These are phyloP conservation scores for Acromyrmex heyeri DNA, from an alignment of 1,140 invertebrate genomes.

Conservation along the genomic window DNA sequence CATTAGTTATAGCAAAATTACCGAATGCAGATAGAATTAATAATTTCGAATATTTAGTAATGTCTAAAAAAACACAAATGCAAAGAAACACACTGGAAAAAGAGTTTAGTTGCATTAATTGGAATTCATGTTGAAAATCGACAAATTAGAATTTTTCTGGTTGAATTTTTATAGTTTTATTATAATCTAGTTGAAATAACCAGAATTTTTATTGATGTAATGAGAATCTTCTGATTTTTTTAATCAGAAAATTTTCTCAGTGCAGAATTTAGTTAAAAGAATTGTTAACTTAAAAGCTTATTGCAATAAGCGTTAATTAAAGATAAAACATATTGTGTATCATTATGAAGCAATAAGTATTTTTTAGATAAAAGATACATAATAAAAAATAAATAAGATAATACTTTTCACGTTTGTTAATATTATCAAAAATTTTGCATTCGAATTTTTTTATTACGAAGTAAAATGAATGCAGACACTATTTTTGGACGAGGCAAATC, in stretches of 20 bases:
- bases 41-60: background rate
- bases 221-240: too few relatives aligned
- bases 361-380: background rate
- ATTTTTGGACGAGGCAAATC: background rate
- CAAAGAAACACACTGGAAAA: too few relatives aligned
- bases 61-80: background rate
- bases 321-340: background rate
- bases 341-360: background rate
- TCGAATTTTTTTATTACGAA: slow-evolving; percentile 9
- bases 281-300: background rate
- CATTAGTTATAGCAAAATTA: background rate
- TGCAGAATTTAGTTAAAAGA: background rate
- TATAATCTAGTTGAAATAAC: too few relatives aligned
- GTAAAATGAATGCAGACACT: background rate
- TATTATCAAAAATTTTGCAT: slow-evolving; percentile 7
- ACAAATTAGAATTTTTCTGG: too few relatives aligned
- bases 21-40: background rate
- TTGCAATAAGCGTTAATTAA: background rate
- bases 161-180: too few relatives aligned
- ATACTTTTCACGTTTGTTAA: background rate
- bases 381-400: too few relatives aligned
- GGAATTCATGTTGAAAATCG: too few relatives aligned
- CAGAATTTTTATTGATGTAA: too few relatives aligned
- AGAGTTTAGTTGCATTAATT: too few relatives aligned
- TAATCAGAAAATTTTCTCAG: too few relatives aligned